phyloP scores from a whole-genome alignment of 2,888 invertebrate genomes.

The Mechanitis mazaeus region DNA sequence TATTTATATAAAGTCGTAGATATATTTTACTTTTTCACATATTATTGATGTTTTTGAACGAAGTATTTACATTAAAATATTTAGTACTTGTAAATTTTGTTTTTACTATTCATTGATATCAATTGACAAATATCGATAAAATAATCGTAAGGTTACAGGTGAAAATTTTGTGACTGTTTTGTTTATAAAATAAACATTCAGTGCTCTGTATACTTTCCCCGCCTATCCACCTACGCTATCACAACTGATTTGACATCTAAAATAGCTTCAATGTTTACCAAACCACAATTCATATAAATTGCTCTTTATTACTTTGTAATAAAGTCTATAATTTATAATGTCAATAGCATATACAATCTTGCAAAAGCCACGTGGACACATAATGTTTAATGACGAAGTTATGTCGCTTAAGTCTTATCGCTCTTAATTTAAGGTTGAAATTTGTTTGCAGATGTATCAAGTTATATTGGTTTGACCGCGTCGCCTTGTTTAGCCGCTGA shows the following conservation, averaged over 20 bases:
- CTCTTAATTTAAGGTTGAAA: constrained; percentile 7
- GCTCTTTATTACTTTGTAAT: constrained; percentile 12
- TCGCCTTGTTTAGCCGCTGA: constrained; percentile 16
- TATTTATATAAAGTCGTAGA: too few species aligned
- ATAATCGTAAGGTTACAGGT: too few species aligned
- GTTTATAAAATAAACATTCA: not conserved
- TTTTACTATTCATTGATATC: too few species aligned
- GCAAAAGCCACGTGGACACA: constrained; percentile 21
- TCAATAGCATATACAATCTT: constrained; percentile 7
- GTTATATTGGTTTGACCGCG: constrained; percentile 10
- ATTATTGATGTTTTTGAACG: too few species aligned
- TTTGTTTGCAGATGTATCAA: constrained; percentile 6
- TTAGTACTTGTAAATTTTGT: too few species aligned
- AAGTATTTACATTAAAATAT: too few species aligned
- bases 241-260: constrained; percentile 33
- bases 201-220: constrained; percentile 12
- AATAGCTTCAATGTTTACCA: constrained; percentile 26
- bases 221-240: constrained; percentile 29
- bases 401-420: constrained; percentile 4
- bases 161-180: not conserved
- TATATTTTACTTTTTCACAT: too few species aligned
- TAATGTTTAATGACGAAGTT: constrained; percentile 15
- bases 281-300: not conserved
- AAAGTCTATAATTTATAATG: constrained; percentile 18
- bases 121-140: too few species aligned